Conservation (phyloP, 2,888 invertebrate species). For the Carabus problematicus region DNA sequence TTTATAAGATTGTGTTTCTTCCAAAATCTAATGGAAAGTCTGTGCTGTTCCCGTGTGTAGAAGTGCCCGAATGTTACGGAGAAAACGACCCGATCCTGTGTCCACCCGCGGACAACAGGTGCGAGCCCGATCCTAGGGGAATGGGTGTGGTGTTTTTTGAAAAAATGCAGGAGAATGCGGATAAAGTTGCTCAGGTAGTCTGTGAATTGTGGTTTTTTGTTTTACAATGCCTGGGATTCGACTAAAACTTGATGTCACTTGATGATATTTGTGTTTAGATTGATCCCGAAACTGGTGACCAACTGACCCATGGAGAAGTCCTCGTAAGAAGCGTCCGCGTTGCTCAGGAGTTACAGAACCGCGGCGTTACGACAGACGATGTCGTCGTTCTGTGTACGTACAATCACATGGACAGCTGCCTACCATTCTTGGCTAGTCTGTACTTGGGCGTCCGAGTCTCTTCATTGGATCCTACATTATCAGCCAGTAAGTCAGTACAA, state of each 20-base stretch:
- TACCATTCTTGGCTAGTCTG: constrained; percentile 61
- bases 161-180: background rate
- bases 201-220: background rate
- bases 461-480: constrained; percentile 50
- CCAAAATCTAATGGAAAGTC: too few relatives aligned
- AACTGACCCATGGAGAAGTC: constrained; percentile 57
- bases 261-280: constrained; percentile 52
- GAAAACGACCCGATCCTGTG: background rate
- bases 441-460: constrained; percentile 57
- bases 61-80: too few relatives aligned
- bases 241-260: background rate
- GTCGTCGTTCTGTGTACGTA: constrained; percentile 60
- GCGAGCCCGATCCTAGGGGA: constrained; percentile 6
- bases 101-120: background rate
- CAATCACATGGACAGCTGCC: constrained; percentile 58
- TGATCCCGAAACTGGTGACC: constrained; percentile 58
- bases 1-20: too few relatives aligned
- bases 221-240: background rate
- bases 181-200: constrained; percentile 7
- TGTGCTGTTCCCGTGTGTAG: too few relatives aligned
- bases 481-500: constrained; percentile 39
- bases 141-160: constrained; percentile 8
- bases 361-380: constrained; percentile 58
- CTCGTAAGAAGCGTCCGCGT: constrained; percentile 57
- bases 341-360: constrained; percentile 57